Percentiles rank a stretch among this genome's conserved stretches.
Conservation (phyloP, 2,797 vertebrate species). For the Chlorospingus flavigularis region DNA sequence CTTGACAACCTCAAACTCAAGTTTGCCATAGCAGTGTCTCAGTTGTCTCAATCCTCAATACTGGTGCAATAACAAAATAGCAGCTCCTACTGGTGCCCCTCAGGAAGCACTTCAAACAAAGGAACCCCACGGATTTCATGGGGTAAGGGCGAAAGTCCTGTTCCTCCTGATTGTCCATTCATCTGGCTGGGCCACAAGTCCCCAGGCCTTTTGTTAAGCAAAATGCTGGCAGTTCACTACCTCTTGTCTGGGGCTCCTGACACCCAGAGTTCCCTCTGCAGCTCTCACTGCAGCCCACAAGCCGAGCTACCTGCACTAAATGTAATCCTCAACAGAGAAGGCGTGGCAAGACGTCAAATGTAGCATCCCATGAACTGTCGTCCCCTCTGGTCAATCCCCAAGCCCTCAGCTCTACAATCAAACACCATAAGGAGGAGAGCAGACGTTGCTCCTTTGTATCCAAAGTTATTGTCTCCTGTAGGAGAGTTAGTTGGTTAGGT, state of each 20-base stretch:
- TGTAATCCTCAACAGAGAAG: not conserved
- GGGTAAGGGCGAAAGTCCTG: not conserved
- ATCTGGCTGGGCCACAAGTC: not conserved
- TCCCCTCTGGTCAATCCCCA: no score
- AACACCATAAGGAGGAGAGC: not conserved
- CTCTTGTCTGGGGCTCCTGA: fast-evolving
- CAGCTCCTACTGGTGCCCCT: not conserved
- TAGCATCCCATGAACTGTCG: no score
- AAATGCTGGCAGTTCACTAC: fast-evolving
- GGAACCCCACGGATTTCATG: not conserved
- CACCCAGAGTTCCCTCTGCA: not conserved
- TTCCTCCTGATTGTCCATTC: not conserved
- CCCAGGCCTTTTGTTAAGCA: not conserved
- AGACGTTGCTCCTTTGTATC: fast-evolving
- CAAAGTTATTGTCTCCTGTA: not conserved
- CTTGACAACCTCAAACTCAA: not conserved
- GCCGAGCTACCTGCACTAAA: not conserved
- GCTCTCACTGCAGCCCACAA: not conserved
- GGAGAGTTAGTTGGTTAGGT: not conserved
- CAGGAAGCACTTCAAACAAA: fast-evolving
- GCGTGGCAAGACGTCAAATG: not conserved
- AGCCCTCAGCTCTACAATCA: not conserved
- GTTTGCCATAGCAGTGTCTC: not conserved
- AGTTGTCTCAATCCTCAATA: not conserved
- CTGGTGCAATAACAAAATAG: not conserved